Percentiles rank a stretch among this genome's conserved stretches.
These are phyloP conservation scores for Clarias laeviceps DNA, from an alignment of 2,797 vertebrate species.

Conservation along the genomic window DNA sequence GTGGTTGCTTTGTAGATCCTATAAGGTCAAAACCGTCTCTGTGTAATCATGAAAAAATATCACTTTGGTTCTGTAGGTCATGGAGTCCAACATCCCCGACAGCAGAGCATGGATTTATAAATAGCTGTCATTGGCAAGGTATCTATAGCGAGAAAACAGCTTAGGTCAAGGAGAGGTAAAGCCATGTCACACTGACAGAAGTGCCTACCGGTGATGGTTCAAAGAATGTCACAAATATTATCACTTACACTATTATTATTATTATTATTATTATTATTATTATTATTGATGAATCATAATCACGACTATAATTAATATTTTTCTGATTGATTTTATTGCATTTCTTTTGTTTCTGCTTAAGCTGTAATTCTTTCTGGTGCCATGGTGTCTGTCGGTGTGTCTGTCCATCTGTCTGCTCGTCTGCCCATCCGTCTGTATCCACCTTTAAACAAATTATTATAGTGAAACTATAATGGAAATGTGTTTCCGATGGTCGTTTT, in stretches of 20 bases:
- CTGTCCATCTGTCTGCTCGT: not conserved
- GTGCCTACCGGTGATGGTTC: not conserved
- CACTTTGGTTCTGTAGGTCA: slow-evolving; percentile 20
- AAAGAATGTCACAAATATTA: not conserved
- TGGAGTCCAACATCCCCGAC: not conserved
- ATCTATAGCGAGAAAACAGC: not conserved
- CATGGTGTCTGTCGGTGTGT: not conserved
- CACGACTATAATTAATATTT: not conserved
- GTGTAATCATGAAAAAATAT: not conserved
- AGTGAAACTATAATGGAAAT: not conserved
- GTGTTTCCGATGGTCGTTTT: not conserved
- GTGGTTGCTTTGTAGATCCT: not conserved
- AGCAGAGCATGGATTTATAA: slow-evolving; percentile 21
- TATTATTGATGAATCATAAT: not conserved
- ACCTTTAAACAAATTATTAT: not conserved
- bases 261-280: not conserved
- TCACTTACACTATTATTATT: not conserved
- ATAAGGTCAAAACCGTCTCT: slow-evolving; percentile 3
- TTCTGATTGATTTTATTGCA: not conserved
- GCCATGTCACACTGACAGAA: not conserved
- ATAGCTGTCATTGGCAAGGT: slow-evolving; percentile 1
- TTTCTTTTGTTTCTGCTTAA: not conserved
- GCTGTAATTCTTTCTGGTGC: not conserved
- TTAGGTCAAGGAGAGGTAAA: slow-evolving; percentile 18
- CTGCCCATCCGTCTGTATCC: not conserved